These are phyloP conservation scores for Bagarius yarrelli DNA, from an alignment of 2,113 vertebrate species.

Conservation along the genomic window DNA sequence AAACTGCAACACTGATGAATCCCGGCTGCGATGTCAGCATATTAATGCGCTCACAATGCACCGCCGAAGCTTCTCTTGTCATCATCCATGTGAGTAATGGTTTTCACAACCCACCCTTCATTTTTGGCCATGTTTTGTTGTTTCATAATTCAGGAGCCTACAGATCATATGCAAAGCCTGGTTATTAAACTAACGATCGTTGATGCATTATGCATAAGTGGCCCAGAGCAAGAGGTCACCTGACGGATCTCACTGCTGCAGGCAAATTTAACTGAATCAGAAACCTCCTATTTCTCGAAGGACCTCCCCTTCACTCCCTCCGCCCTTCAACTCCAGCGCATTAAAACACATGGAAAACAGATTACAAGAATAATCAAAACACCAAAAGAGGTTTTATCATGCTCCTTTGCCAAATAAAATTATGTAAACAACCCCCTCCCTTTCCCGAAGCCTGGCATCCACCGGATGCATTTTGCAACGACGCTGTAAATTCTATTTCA, in stretches of 20 bases:
- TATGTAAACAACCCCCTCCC: constrained; percentile 13
- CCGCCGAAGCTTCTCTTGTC: not conserved
- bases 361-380: constrained; percentile 43
- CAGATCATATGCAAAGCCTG: constrained; percentile 49
- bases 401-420: constrained; percentile 30
- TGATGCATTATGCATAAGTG: constrained; percentile 62
- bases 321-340: not conserved
- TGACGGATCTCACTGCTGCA: constrained; percentile 49
- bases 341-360: constrained; percentile 40
- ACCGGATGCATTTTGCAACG: constrained; percentile 43
- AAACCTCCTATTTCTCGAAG: constrained; percentile 50
- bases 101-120: not conserved
- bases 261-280: constrained; percentile 43
- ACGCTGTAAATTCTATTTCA: constrained; percentile 31
- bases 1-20: not conserved
- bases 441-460: constrained; percentile 17
- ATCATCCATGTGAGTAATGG: not conserved
- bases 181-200: constrained; percentile 65
- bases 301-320: constrained; percentile 31
- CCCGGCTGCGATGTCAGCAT: not conserved
- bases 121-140: not conserved
- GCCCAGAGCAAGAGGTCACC: constrained; percentile 59
- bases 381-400: constrained; percentile 31
- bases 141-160: not conserved
- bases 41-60: not conserved